Percentiles rank a stretch among this genome's conserved stretches.
Evolutionary conservation across 2,888 invertebrate genomes (phyloP).

Genomic region (Drosophila cyrtoloma): DNA sequence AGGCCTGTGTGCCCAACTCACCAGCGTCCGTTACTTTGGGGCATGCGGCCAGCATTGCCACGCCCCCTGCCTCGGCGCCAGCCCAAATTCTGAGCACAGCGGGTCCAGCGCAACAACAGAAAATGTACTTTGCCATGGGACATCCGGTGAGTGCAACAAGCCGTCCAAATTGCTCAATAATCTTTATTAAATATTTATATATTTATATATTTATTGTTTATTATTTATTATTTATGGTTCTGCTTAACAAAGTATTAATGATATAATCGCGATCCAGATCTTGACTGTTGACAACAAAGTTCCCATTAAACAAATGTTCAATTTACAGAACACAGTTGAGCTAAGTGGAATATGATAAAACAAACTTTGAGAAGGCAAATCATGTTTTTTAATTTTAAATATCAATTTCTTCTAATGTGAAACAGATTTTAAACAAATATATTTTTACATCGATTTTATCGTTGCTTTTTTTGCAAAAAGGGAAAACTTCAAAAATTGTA

Average conservation of each 20-base stretch:
- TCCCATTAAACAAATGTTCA: background rate
- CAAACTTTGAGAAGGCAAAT: background rate
- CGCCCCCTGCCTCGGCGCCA: slow-evolving; percentile 75
- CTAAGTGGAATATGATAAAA: background rate
- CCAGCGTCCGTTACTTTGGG: slow-evolving; percentile 72
- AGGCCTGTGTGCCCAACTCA: slow-evolving; percentile 75
- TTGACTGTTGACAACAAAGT: background rate
- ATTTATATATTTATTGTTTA: too few relatives aligned
- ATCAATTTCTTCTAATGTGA: background rate
- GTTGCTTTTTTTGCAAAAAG: too few relatives aligned
- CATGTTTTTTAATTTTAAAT: background rate
- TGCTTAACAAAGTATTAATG: too few relatives aligned
- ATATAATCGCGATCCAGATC: background rate
- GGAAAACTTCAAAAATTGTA: too few relatives aligned
- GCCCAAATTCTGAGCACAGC: slow-evolving; percentile 72
- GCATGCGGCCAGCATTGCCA: slow-evolving; percentile 70
- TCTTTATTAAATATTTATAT: background rate
- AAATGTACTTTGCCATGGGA: slow-evolving; percentile 82
- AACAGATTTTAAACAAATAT: background rate
- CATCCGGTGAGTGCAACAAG: slow-evolving; percentile 78
- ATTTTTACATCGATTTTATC: background rate
- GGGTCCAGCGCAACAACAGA: slow-evolving; percentile 67
- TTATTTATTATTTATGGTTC: too few relatives aligned
- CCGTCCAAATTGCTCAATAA: background rate
- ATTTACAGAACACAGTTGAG: background rate